A percentile compares a stretch with the other conserved stretches of the same genome.
Conservation (phyloP, 2,888 invertebrate genomes). For the Helobdella robusta region DNA sequence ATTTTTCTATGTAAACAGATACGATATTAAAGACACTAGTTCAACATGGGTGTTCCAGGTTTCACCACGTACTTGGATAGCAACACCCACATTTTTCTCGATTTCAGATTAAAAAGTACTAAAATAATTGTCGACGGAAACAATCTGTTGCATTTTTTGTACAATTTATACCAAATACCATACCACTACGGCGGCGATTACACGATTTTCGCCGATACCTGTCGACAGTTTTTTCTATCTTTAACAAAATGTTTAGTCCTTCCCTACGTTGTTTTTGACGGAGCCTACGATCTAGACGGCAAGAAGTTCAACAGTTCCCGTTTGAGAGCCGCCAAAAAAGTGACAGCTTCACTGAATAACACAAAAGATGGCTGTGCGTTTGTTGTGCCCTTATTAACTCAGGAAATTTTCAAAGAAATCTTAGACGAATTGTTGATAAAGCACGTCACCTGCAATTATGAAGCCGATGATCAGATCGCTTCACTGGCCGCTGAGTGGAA, state of each 20-base stretch:
- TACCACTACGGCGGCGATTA: conserved; percentile 47
- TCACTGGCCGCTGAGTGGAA: conserved; percentile 65
- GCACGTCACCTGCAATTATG: conserved; percentile 68
- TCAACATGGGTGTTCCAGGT: conserved; percentile 75
- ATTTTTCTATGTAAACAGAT: too few species aligned
- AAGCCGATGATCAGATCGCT: conserved; percentile 81
- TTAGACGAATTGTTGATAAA: conserved; percentile 59
- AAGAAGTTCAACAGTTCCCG: conserved; percentile 43
- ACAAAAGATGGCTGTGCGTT: conserved; percentile 24
- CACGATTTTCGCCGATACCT: conserved; percentile 38
- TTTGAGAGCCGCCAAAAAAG: conserved; percentile 39
- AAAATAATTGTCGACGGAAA: conserved; percentile 47
- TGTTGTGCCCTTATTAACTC: conserved; percentile 66
- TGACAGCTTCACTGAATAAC: conserved; percentile 35
- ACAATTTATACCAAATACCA: conserved; percentile 39
- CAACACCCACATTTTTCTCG: conserved; percentile 48
- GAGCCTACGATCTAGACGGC: conserved; percentile 44
- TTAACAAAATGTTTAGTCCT: conserved; percentile 40
- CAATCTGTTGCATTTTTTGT: conserved; percentile 45
- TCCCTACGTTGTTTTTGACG: conserved; percentile 47
- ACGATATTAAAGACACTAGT: too few species aligned
- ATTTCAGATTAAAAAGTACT: conserved; percentile 40
- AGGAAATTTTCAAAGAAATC: conserved; percentile 66
- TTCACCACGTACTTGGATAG: conserved; percentile 59
- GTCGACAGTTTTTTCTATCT: conserved; percentile 38